Evolutionary conservation across 2,888 invertebrate species (phyloP).

Genomic region (Eledona agricola): DNA sequence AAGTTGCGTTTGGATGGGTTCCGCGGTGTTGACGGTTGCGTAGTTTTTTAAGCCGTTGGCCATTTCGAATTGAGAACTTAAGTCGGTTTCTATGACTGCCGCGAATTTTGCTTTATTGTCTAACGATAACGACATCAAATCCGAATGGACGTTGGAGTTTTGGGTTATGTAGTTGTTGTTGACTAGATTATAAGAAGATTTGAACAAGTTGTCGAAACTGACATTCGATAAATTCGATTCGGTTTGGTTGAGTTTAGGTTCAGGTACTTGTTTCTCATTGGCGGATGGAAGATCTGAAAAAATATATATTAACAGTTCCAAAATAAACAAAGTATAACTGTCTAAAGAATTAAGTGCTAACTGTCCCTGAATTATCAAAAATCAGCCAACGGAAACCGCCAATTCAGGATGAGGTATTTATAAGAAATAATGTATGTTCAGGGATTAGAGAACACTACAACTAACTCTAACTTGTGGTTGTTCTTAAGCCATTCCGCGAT

Average conservation of each 20-base stretch:
- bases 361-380: no score
- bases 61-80: slow-evolving; percentile 55
- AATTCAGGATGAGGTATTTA: no score
- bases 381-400: no score
- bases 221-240: slow-evolving; percentile 29
- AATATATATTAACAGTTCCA: no score
- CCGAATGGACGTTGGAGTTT: no score
- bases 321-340: slow-evolving; percentile 7
- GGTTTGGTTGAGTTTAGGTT: slow-evolving; percentile 17
- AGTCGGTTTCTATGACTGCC: slow-evolving; percentile 55
- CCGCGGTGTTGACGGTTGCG: slow-evolving; percentile 61
- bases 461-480: no score
- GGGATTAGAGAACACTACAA: no score
- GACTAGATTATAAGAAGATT: slow-evolving; percentile 40
- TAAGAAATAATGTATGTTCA: no score
- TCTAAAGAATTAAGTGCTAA: no score
- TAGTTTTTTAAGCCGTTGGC: slow-evolving; percentile 60
- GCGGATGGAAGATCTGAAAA: slow-evolving; percentile 9
- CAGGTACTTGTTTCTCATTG: slow-evolving; percentile 33
- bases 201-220: slow-evolving; percentile 47
- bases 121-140: slow-evolving; percentile 10
- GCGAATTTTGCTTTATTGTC: slow-evolving; percentile 51
- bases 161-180: slow-evolving; percentile 40
- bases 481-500: no score
- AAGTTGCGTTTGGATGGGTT: slow-evolving; percentile 59